A percentile compares a stretch with the other conserved stretches of the same genome.
These are phyloP conservation scores for Clitarchus hookeri DNA, from an alignment of 2,888 invertebrate species.

Conservation along the genomic window DNA sequence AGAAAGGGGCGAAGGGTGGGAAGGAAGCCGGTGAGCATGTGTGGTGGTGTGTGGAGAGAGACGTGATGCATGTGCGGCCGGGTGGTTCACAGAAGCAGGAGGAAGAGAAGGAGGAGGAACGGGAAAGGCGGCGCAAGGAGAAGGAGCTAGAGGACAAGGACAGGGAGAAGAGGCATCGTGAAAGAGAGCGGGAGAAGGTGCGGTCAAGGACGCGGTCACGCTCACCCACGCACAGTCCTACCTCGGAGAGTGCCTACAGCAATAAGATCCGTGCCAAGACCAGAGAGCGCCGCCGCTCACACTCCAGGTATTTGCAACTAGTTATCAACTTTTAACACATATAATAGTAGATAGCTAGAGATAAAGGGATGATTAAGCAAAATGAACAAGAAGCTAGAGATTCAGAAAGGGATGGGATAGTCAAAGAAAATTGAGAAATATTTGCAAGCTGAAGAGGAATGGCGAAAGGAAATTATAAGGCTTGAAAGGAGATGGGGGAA, in stretches of 20 bases:
- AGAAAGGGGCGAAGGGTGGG: neutral
- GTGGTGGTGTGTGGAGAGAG: constrained; percentile 16
- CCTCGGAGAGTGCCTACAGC: constrained; percentile 39
- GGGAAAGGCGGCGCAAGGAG: constrained; percentile 56
- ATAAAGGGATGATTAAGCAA: too few relatives aligned
- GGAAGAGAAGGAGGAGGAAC: constrained; percentile 69
- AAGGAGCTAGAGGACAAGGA: constrained; percentile 56
- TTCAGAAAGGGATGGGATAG: too few relatives aligned
- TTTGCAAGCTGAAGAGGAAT: too few relatives aligned
- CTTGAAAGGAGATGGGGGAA: too few relatives aligned
- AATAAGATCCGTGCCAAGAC: constrained; percentile 41
- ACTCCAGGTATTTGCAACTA: constrained; percentile 35
- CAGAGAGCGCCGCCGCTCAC: constrained; percentile 39
- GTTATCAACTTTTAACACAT: too few relatives aligned
- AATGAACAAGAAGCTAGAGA: too few relatives aligned
- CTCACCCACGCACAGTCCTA: constrained; percentile 39
- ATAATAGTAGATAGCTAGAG: too few relatives aligned
- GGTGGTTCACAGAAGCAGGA: constrained; percentile 72
- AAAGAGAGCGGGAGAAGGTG: constrained; percentile 31
- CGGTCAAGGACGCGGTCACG: constrained; percentile 39
- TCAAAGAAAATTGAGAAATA: too few relatives aligned
- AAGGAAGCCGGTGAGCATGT: constrained; percentile 11
- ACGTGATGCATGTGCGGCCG: constrained; percentile 43
- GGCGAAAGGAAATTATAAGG: too few relatives aligned
- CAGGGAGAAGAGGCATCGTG: constrained; percentile 22